Evolutionary conservation across 2,888 invertebrate genomes (phyloP).

Genomic region (Volucella zonaria): DNA sequence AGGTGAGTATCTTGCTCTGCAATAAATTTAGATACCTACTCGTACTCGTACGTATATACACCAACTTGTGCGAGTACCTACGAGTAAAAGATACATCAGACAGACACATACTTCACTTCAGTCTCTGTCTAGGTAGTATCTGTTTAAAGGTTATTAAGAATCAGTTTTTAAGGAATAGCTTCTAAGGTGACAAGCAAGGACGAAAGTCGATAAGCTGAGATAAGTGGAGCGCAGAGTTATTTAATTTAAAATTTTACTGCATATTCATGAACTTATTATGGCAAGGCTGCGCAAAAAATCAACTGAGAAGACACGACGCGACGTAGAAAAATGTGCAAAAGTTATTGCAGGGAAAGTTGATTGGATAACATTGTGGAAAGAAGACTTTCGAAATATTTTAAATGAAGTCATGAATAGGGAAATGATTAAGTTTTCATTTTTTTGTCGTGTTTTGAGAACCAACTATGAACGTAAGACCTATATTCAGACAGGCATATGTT

Average conservation of each 20-base stretch:
- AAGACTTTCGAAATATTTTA: constrained; percentile 26
- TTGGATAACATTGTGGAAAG: constrained; percentile 14
- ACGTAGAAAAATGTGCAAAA: constrained; percentile 22
- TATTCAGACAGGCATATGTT: too few species aligned
- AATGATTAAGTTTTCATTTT: not conserved
- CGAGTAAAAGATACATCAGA: too few species aligned
- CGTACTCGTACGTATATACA: too few species aligned
- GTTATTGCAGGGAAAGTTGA: constrained; percentile 30
- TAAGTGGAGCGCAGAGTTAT: constrained; percentile 49
- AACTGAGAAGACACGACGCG: not conserved
- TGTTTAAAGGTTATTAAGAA: constrained; percentile 27
- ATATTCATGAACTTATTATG: constrained; percentile 67
- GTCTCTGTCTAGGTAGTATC: not conserved
- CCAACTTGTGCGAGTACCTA: too few species aligned
- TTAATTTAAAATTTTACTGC: constrained; percentile 66
- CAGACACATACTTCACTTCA: not conserved
- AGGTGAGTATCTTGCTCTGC: constrained; percentile 86
- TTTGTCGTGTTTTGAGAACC: too few species aligned
- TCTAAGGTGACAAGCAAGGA: constrained; percentile 50
- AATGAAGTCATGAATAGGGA: constrained; percentile 61
- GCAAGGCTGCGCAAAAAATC: constrained; percentile 38
- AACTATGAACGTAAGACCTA: too few species aligned
- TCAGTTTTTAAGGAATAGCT: not conserved
- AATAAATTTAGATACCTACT: not conserved
- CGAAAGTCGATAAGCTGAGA: constrained; percentile 49